Evolutionary conservation across 2,113 vertebrate genomes (phyloP).

Genomic region (Oriolus oriolus): DNA sequence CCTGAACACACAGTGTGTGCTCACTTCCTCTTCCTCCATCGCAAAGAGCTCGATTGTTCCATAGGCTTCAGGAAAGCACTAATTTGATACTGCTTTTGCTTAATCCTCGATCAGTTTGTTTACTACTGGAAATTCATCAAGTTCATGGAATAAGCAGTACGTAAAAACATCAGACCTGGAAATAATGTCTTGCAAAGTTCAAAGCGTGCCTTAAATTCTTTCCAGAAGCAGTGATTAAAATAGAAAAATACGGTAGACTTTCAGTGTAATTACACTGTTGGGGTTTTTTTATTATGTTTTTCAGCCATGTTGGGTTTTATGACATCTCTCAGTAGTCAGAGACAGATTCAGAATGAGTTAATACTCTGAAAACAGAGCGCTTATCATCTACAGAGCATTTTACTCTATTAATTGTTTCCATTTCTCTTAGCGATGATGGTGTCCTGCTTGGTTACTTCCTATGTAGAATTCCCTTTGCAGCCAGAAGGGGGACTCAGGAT

Average conservation of each 20-base stretch:
- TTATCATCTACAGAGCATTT: background rate
- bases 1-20: background rate
- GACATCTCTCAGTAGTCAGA: background rate
- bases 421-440: background rate
- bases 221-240: background rate
- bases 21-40: background rate
- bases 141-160: background rate
- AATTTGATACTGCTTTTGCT: background rate
- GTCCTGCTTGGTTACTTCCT: background rate
- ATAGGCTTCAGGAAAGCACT: background rate
- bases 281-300: background rate
- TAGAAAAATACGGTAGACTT: background rate
- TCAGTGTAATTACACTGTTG: background rate
- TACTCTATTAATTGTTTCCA: background rate
- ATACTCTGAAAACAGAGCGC: background rate
- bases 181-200: background rate
- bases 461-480: background rate
- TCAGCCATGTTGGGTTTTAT: background rate
- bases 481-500: conserved; percentile 64
- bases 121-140: background rate
- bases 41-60: background rate
- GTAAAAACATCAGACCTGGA: background rate
- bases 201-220: background rate
- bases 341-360: background rate
- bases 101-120: background rate